phyloP scores from a whole-genome alignment of 2,797 vertebrate species.

The Sebastes goodei region DNA sequence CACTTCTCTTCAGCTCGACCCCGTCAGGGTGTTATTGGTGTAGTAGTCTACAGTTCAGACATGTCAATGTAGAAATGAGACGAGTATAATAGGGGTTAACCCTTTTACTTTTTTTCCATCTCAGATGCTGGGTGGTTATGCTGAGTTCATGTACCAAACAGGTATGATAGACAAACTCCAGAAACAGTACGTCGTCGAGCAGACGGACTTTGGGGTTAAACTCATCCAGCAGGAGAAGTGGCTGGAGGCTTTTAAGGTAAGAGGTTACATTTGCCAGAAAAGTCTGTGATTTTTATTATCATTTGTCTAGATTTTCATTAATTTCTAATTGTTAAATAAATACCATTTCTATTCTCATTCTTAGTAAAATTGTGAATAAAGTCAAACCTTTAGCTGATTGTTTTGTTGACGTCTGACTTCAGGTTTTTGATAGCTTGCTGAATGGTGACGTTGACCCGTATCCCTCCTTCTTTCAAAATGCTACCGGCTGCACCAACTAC shows the following conservation, averaged over 20 bases:
- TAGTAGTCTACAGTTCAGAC: neutral
- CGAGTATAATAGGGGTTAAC: neutral
- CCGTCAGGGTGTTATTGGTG: neutral
- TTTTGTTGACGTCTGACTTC: neutral
- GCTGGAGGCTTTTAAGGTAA: slow-evolving; percentile 86
- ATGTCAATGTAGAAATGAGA: neutral
- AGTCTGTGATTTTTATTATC: neutral
- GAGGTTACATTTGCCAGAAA: neutral
- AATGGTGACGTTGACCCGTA: slow-evolving; percentile 80
- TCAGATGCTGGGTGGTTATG: slow-evolving; percentile 83
- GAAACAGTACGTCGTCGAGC: slow-evolving; percentile 79
- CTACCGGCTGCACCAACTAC: slow-evolving; percentile 88
- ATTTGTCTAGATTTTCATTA: neutral
- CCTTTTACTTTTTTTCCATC: neutral
- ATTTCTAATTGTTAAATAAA: neutral
- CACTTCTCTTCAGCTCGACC: neutral
- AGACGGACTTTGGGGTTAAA: slow-evolving; percentile 72
- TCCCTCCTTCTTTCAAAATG: slow-evolving; percentile 86
- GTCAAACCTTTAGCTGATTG: neutral
- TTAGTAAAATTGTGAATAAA: neutral
- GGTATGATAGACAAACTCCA: slow-evolving; percentile 81
- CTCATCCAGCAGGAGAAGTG: slow-evolving; percentile 84
- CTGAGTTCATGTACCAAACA: slow-evolving; percentile 81
- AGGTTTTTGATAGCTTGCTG: slow-evolving; percentile 86
- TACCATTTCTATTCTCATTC: neutral